phyloP scores from a whole-genome alignment of 2,888 invertebrate genomes.

The Erpobdella octoculata region DNA sequence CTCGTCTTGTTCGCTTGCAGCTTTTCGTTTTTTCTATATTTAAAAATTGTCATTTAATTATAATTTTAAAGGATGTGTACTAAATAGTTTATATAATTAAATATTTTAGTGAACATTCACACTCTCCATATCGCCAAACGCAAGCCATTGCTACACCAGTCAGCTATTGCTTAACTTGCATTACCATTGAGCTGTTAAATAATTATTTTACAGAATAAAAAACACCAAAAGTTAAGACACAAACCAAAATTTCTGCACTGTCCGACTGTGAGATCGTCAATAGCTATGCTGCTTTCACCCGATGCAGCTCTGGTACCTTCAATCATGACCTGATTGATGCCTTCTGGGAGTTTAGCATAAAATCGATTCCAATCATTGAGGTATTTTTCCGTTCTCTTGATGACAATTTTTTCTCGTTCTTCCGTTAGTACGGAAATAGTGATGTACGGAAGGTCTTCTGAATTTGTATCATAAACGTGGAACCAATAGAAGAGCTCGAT shows the following conservation, averaged over 20 bases:
- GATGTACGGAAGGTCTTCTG: conserved; percentile 18
- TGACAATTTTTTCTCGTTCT: conserved; percentile 8
- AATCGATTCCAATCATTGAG: conserved; percentile 24
- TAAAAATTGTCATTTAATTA: too few species aligned
- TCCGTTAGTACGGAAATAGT: conserved; percentile 21
- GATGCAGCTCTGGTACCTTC: conserved; percentile 5
- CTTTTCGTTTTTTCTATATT: background rate
- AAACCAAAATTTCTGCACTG: conserved; percentile 23
- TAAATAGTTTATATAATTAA: background rate
- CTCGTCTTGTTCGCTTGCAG: conserved; percentile 29
- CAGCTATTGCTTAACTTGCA: background rate
- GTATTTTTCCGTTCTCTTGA: background rate
- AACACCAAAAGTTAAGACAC: background rate
- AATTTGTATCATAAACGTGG: background rate
- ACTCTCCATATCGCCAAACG: background rate
- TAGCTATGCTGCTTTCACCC: conserved; percentile 20
- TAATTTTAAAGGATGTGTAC: background rate
- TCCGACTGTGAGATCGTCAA: conserved; percentile 23
- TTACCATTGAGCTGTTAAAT: background rate
- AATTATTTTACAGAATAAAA: background rate
- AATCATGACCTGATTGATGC: conserved; percentile 27
- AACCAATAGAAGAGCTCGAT: conserved; percentile 32
- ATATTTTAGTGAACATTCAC: background rate
- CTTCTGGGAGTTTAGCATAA: conserved; percentile 4
- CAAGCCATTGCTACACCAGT: background rate